phyloP scores from a whole-genome alignment of 2,113 vertebrate genomes.

The Leiothrix lutea region DNA sequence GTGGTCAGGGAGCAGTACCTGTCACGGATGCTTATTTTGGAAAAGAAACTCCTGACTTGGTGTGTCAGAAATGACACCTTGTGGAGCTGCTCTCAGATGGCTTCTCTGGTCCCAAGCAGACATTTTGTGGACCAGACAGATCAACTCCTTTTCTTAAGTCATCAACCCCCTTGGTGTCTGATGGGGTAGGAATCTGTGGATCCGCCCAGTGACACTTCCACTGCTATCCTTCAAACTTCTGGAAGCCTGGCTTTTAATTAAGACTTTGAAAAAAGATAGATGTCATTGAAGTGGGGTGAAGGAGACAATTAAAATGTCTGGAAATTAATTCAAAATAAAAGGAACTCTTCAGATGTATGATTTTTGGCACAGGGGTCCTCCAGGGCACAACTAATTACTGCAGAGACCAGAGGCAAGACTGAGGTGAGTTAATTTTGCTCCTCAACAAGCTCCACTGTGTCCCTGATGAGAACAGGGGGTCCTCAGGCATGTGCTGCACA shows the following conservation, averaged over 20 bases:
- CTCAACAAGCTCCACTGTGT: background rate
- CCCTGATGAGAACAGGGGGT: background rate
- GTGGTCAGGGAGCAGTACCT: background rate
- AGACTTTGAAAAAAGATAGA: background rate
- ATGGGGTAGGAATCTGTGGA: background rate
- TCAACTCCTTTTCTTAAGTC: background rate
- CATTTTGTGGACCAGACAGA: background rate
- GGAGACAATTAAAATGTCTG: conserved; percentile 4
- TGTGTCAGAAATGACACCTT: too few relatives aligned
- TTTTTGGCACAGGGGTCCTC: background rate
- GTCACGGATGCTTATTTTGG: background rate
- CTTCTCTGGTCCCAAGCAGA: background rate
- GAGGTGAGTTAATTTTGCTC: background rate
- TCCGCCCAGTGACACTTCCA: background rate
- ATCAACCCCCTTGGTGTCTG: background rate
- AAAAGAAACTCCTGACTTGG: background rate
- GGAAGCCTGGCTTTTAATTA: background rate
- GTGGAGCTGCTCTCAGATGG: accelerated
- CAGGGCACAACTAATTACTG: background rate
- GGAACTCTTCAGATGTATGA: background rate
- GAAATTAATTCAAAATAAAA: conserved; percentile 23
- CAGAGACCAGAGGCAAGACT: background rate
- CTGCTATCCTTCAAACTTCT: background rate
- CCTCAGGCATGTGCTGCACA: accelerated
- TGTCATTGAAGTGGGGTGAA: background rate